These are phyloP conservation scores for Drosophila limbata DNA, from an alignment of 2,888 invertebrate species.

Conservation along the genomic window DNA sequence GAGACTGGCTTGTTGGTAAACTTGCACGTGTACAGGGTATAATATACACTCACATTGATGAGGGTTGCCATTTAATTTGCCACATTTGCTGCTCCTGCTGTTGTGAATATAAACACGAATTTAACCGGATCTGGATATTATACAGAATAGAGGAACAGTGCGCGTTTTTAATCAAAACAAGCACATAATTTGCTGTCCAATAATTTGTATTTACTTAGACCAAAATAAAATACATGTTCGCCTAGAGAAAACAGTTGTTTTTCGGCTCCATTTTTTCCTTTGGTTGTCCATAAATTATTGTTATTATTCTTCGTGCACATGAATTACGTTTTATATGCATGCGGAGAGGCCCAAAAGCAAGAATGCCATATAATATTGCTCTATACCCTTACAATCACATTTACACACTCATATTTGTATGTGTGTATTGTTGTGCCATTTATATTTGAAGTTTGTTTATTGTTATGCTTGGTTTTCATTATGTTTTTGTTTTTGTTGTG, in stretches of 20 bases:
- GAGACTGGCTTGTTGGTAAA: neutral
- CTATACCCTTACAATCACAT: constrained; percentile 14
- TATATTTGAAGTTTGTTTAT: constrained; percentile 74
- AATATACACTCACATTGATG: constrained; percentile 49
- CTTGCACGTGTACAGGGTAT: constrained; percentile 11
- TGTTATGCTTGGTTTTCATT: constrained; percentile 37
- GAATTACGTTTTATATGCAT: constrained; percentile 61
- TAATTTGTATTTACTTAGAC: constrained; percentile 56
- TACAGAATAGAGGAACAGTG: constrained; percentile 25
- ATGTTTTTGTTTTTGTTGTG: constrained; percentile 15
- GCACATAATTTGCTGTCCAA: constrained; percentile 68
- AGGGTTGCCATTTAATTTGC: constrained; percentile 49
- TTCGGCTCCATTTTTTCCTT: constrained; percentile 25
- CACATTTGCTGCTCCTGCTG: constrained; percentile 12
- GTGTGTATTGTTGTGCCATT: constrained; percentile 49
- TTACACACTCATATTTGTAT: neutral
- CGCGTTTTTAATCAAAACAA: constrained; percentile 71
- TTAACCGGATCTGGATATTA: constrained; percentile 7
- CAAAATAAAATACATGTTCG: constrained; percentile 37
- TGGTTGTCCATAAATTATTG: constrained; percentile 52
- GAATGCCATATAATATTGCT: constrained; percentile 8
- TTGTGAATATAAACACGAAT: constrained; percentile 15
- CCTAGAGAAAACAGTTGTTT: constrained; percentile 12
- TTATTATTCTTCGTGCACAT: constrained; percentile 43
- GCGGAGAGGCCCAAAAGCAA: constrained; percentile 29